A percentile compares a stretch with the other conserved stretches of the same genome.
phyloP scores from a whole-genome alignment of 2,113 vertebrate genomes.

The Amazona guildingii region DNA sequence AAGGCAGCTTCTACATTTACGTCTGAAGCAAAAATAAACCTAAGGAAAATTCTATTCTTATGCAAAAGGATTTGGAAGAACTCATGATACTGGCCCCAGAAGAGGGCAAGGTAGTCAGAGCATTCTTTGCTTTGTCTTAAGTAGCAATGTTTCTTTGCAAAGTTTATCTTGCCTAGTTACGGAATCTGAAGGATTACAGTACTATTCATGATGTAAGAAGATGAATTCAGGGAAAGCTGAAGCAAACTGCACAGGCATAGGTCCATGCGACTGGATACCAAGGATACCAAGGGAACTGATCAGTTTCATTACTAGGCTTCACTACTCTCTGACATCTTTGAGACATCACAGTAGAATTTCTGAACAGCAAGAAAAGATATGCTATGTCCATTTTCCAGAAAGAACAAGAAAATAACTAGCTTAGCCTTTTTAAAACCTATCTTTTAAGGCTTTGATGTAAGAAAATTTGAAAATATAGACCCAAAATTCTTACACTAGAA shows the following conservation, averaged over 20 bases:
- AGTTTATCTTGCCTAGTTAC: neutral
- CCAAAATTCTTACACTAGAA: neutral
- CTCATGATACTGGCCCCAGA: neutral
- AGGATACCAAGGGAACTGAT: neutral
- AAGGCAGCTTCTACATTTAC: neutral
- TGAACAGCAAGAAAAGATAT: neutral
- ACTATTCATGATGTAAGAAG: neutral
- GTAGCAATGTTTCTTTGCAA: neutral
- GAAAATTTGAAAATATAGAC: neutral
- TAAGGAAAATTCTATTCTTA: neutral
- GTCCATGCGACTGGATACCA: neutral
- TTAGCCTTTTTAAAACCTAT: neutral
- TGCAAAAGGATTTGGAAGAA: neutral
- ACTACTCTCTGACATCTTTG: neutral
- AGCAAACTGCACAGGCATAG: neutral
- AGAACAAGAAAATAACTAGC: neutral
- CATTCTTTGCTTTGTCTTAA: neutral
- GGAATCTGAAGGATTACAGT: neutral
- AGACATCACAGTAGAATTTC: neutral
- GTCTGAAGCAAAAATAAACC: neutral
- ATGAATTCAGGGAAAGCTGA: neutral
- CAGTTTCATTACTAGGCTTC: neutral
- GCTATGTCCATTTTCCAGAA: neutral
- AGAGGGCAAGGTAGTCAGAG: neutral
- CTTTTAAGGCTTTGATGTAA: neutral